These are phyloP conservation scores for Brachirus orientalis DNA, from an alignment of 2,113 vertebrate species.

Conservation along the genomic window DNA sequence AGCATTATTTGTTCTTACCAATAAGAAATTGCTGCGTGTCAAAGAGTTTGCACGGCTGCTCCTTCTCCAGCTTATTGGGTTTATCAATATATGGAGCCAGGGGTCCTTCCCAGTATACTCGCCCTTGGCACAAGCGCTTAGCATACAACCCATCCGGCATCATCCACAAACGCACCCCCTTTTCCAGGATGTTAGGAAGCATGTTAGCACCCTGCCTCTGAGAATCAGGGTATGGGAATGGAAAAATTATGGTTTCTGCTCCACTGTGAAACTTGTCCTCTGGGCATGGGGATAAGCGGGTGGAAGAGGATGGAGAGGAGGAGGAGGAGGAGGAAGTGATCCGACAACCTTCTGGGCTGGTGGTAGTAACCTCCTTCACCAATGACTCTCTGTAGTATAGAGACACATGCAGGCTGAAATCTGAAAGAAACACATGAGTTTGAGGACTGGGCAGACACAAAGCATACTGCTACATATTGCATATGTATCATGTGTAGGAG, in stretches of 20 bases:
- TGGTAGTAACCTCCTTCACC: conserved; percentile 93
- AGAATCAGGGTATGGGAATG: conserved; percentile 90
- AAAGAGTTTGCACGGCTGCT: conserved; percentile 93
- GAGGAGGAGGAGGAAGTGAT: conserved; percentile 85
- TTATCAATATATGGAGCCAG: conserved; percentile 88
- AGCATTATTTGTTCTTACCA: conserved; percentile 78
- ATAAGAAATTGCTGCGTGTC: conserved; percentile 95
- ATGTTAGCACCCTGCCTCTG: conserved; percentile 93
- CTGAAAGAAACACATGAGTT: conserved; percentile 71
- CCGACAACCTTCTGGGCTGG: conserved; percentile 90
- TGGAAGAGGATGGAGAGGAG: conserved; percentile 80
- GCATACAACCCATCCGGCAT: conserved; percentile 90
- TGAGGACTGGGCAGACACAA: neutral
- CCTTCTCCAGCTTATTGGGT: conserved; percentile 96
- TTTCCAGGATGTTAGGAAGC: conserved; percentile 88
- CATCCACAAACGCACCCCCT: conserved; percentile 94
- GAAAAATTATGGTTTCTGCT: conserved; percentile 90
- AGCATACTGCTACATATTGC: neutral
- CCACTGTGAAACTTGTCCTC: conserved; percentile 81
- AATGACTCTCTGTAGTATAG: conserved; percentile 93
- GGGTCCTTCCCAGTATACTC: conserved; percentile 96
- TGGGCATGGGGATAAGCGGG: conserved; percentile 78
- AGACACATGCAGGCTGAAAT: conserved; percentile 91
- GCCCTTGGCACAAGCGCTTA: conserved; percentile 94
- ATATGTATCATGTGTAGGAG: neutral